phyloP scores from a whole-genome alignment of 2,113 vertebrate genomes.

The Ciconia boyciana region DNA sequence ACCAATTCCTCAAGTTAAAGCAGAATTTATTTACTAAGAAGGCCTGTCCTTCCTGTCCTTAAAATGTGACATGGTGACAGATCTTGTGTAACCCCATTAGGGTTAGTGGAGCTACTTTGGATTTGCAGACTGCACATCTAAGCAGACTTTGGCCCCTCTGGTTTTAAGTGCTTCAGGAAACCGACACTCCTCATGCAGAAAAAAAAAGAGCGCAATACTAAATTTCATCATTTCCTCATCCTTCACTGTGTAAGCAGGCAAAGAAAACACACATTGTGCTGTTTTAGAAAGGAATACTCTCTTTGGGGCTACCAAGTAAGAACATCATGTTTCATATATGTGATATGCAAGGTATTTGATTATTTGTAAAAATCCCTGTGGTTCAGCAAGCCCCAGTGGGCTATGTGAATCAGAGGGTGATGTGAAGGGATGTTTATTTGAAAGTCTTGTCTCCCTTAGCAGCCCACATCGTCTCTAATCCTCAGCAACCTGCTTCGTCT shows the following conservation, averaged over 20 bases:
- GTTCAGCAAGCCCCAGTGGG: slow-evolving; percentile 2
- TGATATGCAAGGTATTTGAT: slow-evolving; percentile 29
- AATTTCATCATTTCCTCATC: slow-evolving; percentile 35
- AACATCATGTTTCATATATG: slow-evolving; percentile 8
- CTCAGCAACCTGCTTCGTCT: slow-evolving; percentile 4
- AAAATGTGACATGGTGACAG: neutral
- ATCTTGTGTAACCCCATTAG: neutral
- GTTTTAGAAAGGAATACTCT: neutral
- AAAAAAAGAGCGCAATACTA: neutral
- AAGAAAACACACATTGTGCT: slow-evolving; percentile 19
- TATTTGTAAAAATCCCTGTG: slow-evolving; percentile 48
- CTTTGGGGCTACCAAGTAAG: neutral
- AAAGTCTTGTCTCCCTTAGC: slow-evolving; percentile 20
- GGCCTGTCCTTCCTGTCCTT: neutral
- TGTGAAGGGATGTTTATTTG: slow-evolving; percentile 44
- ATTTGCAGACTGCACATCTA: neutral
- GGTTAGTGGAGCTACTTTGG: neutral
- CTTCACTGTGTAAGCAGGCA: slow-evolving; percentile 10
- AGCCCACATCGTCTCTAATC: neutral
- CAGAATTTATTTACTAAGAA: neutral
- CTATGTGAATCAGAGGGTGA: slow-evolving; percentile 17
- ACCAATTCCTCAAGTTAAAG: neutral
- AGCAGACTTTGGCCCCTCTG: neutral
- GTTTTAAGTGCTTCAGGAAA: slow-evolving; percentile 18
- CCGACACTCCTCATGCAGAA: neutral